Percentiles rank a stretch among this genome's conserved stretches.
These are phyloP conservation scores for Gymnorhina tibicen DNA, from an alignment of 2,113 vertebrate genomes.

Conservation along the genomic window DNA sequence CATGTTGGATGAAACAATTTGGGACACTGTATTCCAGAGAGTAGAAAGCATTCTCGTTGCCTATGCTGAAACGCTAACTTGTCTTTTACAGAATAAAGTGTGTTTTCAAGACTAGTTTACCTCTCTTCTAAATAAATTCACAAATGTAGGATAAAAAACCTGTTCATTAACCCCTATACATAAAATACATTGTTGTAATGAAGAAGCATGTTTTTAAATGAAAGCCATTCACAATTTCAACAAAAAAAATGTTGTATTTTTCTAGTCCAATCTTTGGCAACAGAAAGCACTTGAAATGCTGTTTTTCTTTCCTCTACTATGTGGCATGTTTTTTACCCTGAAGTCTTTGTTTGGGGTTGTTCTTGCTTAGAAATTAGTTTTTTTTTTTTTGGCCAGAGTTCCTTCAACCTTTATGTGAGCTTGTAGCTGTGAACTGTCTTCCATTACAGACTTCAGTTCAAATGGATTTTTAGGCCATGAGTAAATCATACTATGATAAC, in stretches of 20 bases:
- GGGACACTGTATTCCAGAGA: neutral
- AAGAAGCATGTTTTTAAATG: neutral
- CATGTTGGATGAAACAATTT: neutral
- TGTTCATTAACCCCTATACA: neutral
- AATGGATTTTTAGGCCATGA: neutral
- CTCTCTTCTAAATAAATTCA: neutral
- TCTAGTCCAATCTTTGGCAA: neutral
- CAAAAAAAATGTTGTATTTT: neutral
- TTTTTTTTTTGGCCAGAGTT: neutral
- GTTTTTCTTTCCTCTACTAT: neutral
- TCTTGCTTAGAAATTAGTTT: neutral
- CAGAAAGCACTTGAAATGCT: neutral
- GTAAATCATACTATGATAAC: neutral
- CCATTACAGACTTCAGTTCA: neutral
- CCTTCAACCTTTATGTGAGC: neutral
- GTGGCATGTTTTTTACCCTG: neutral
- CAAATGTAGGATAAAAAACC: neutral
- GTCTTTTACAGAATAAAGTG: neutral
- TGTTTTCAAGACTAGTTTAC: neutral
- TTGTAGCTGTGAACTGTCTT: neutral
- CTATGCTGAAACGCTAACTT: neutral
- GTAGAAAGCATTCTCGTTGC: accelerated
- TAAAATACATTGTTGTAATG: neutral
- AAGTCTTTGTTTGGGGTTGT: neutral
- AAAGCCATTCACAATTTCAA: neutral